These are phyloP conservation scores for Plestiodon gilberti DNA, from an alignment of 2,113 vertebrate genomes.

Conservation along the genomic window DNA sequence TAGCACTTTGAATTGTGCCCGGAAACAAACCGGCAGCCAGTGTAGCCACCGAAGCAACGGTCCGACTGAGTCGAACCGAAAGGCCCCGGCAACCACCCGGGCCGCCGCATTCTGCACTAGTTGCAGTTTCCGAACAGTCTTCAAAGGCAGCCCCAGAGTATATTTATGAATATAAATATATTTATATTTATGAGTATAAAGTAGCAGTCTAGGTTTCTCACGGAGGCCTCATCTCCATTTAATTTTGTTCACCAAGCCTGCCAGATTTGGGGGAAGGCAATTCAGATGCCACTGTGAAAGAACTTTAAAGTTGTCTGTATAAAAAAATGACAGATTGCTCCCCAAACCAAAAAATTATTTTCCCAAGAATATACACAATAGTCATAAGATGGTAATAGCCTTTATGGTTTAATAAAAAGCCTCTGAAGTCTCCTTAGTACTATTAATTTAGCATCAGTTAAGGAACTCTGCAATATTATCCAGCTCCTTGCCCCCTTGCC, in stretches of 20 bases:
- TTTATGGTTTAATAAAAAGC: background rate
- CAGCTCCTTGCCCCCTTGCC: constrained; percentile 17
- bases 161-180: too few relatives aligned
- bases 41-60: too few relatives aligned
- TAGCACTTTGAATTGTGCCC: too few relatives aligned
- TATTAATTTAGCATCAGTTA: constrained; percentile 20
- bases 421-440: background rate
- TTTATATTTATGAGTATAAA: background rate
- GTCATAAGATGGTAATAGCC: background rate
- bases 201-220: constrained; percentile 38
- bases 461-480: constrained; percentile 9
- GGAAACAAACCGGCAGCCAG: too few relatives aligned
- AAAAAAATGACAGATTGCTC: background rate
- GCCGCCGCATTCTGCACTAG: too few relatives aligned
- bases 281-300: constrained; percentile 25
- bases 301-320: background rate
- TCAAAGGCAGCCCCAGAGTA: too few relatives aligned
- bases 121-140: too few relatives aligned
- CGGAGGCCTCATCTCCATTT: constrained; percentile 38
- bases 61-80: too few relatives aligned
- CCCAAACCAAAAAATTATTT: background rate
- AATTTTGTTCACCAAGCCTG: constrained; percentile 32
- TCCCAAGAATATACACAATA: background rate
- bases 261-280: constrained; percentile 20
- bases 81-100: too few relatives aligned